Conservation (phyloP, 2,888 invertebrate species). For the Lithophane socia region DNA sequence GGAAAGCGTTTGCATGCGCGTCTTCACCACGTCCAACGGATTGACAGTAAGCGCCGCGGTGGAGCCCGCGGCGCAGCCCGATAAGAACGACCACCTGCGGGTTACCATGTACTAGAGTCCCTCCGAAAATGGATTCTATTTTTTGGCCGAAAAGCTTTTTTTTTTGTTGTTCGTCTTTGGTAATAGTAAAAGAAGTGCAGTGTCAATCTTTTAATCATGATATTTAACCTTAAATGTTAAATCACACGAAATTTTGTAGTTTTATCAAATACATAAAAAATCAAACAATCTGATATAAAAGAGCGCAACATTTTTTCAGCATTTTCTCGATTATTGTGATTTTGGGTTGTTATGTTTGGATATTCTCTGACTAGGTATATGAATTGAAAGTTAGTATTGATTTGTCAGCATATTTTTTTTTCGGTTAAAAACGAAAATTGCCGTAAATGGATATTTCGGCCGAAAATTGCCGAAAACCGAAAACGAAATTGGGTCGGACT, state of each 20-base stretch:
- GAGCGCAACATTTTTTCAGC: background rate
- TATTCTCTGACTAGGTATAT: background rate
- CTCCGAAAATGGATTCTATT: too few relatives aligned
- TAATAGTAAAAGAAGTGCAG: background rate
- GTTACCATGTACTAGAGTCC: background rate
- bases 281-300: background rate
- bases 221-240: background rate
- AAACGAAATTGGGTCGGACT: background rate
- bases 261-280: background rate
- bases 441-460: too few relatives aligned
- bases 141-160: too few relatives aligned
- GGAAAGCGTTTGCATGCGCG: conserved; percentile 97
- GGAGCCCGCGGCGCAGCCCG: conserved; percentile 97
- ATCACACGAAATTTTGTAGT: background rate
- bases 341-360: background rate
- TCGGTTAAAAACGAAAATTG: background rate
- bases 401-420: background rate
- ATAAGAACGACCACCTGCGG: conserved; percentile 97
- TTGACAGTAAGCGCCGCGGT: conserved; percentile 97
- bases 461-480: background rate
- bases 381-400: background rate
- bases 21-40: conserved; percentile 99
- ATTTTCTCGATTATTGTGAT: background rate
- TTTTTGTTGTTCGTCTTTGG: background rate
- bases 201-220: background rate